Evolutionary conservation across 2,113 vertebrate genomes (phyloP).

Genomic region (Ia io): DNA sequence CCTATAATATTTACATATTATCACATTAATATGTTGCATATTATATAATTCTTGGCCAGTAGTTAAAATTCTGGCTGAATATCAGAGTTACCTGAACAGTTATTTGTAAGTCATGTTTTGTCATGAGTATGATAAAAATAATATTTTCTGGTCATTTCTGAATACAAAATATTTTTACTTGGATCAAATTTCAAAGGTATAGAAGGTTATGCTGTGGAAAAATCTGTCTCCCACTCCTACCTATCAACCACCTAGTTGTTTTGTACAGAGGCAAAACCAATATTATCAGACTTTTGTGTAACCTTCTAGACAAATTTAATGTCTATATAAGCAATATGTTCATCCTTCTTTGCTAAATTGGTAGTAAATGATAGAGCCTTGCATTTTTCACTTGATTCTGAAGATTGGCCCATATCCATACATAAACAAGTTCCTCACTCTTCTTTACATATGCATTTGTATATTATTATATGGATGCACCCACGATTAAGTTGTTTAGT

Average conservation of each 20-base stretch:
- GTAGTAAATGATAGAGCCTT: background rate
- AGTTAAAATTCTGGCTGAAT: background rate
- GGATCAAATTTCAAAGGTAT: constrained; percentile 18
- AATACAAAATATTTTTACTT: constrained; percentile 16
- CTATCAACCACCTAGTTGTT: background rate
- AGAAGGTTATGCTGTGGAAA: constrained; percentile 14
- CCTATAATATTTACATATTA: background rate
- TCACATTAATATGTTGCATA: background rate
- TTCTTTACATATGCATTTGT: background rate
- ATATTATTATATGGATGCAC: background rate
- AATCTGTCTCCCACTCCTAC: background rate
- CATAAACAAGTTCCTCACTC: background rate
- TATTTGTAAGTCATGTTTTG: constrained; percentile 18
- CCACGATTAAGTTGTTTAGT: background rate
- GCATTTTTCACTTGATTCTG: constrained; percentile 10
- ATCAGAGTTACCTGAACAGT: background rate
- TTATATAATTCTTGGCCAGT: background rate
- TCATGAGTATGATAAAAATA: constrained; percentile 8
- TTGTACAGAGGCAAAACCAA: constrained; percentile 1
- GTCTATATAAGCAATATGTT: background rate
- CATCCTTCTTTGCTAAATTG: background rate
- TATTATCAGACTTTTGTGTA: background rate
- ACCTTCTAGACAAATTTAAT: constrained; percentile 2
- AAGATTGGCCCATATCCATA: background rate
- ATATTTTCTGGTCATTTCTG: constrained; percentile 24